Conservation (phyloP, 37 sponge, comb jelly and placozoan species). For the Crambe crambe region DNA sequence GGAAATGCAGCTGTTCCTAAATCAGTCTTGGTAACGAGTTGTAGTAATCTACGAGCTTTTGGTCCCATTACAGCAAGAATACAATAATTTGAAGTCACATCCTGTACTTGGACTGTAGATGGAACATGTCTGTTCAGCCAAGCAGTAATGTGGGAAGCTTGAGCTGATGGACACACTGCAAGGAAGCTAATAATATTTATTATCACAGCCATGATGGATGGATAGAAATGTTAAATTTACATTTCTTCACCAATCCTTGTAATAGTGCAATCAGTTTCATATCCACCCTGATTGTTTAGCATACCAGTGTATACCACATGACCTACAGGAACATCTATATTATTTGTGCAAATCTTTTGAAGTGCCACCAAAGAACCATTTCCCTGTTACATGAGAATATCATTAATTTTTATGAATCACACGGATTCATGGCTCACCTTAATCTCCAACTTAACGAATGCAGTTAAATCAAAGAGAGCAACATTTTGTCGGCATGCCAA, state of each 20-base stretch:
- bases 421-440: constrained; percentile 18
- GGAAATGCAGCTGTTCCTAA: constrained; percentile 51
- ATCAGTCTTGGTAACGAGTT: constrained; percentile 23
- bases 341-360: constrained; percentile 52
- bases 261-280: constrained; percentile 66
- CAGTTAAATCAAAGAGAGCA: constrained; percentile 81
- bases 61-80: constrained; percentile 64
- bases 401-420: background rate
- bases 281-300: constrained; percentile 83
- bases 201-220: background rate
- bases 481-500: constrained; percentile 59
- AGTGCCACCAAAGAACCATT: constrained; percentile 17
- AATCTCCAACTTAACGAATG: constrained; percentile 80
- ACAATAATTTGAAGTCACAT: constrained; percentile 37
- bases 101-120: constrained; percentile 5
- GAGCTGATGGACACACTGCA: constrained; percentile 27
- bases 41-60: constrained; percentile 22
- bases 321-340: constrained; percentile 46
- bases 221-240: constrained; percentile 6
- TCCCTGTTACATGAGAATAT: constrained; percentile 26
- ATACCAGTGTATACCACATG: constrained; percentile 77
- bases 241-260: constrained; percentile 47
- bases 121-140: constrained; percentile 54
- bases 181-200: constrained; percentile 25
- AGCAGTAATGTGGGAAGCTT: constrained; percentile 16